Evolutionary conservation across 2,113 vertebrate species (phyloP), one percentile per base, ranked within the genome.

Genomic region (Larimichthys crocea): DNA sequence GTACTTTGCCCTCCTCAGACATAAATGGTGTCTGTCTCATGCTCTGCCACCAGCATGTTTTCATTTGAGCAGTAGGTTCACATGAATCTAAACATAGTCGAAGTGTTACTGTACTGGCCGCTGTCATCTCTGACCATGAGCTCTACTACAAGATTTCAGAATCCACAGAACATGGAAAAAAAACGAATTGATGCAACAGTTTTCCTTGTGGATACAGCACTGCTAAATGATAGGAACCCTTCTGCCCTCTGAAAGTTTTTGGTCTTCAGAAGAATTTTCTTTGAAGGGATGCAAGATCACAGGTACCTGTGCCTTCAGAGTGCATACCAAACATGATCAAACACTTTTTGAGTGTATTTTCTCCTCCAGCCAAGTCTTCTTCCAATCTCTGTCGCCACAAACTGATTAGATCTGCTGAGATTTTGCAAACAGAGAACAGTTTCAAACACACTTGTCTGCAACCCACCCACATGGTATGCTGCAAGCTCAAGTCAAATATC

Each of bases 351-450:
- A 81, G 82, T 80, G 74, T 81, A 64, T 89, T 55, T 79, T 75
- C 88, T 93, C 88, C 31, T 80, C 88, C 89, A 94, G 95, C 95
- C 92, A 95, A 90, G 90, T 93, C 90, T 92, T 94, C 91, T 91
- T 94, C 90, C 91, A 86, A 92, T 94, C 94, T 94, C 92, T 75
- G 88, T 89, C 17, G 68, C 83, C 92, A 2, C 90, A 92, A 95
- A 95, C 95, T 96, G 96, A 97, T 97, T 96, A 96, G 95, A 95
- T 96, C 94, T 82, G 83, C 82, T 35, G 60, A 84, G 90, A 93
- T 93, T 40, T 90, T 84, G 86, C 86, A 92, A 93, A 91, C 90
- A 92, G 82, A 88, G 87, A 91, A 80, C 80, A 71, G 74, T 91
- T 90, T 91, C 82, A 92, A 87, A 86, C 89, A 84, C 86, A 86